Evolutionary conservation across 2,797 vertebrate species (phyloP).

Genomic region (Pterois miles): DNA sequence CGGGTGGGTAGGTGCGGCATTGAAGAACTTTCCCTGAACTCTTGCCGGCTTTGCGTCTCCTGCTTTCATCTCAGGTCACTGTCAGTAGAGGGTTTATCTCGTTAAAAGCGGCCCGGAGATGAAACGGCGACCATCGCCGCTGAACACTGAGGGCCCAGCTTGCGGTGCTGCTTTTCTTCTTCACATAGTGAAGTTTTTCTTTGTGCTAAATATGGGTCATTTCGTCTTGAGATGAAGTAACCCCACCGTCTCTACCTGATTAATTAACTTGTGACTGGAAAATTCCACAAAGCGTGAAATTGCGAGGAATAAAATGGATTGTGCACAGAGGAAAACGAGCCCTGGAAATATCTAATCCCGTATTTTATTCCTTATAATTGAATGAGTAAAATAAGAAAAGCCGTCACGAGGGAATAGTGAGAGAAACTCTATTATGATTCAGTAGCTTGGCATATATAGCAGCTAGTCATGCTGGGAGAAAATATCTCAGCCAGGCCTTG

Average conservation of each 20-base stretch:
- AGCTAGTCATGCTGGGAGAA: conserved; percentile 14
- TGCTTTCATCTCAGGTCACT: conserved; percentile 83
- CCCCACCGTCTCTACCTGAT: conserved; percentile 40
- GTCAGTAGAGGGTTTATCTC: conserved; percentile 79
- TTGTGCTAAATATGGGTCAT: conserved; percentile 58
- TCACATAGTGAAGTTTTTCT: conserved; percentile 33
- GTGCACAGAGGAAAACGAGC: background rate
- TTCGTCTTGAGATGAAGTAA: conserved; percentile 41
- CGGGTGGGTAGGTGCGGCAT: conserved; percentile 54
- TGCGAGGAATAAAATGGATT: conserved; percentile 33
- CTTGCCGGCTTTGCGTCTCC: conserved; percentile 68
- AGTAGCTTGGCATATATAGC: conserved; percentile 18
- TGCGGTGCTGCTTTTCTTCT: conserved; percentile 25
- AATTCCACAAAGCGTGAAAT: conserved; percentile 44
- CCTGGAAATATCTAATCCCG: conserved; percentile 32
- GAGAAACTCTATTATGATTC: conserved; percentile 38
- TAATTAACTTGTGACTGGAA: conserved; percentile 55
- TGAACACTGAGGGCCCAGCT: conserved; percentile 39
- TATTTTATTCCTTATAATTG: conserved; percentile 53
- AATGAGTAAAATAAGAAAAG: conserved; percentile 49
- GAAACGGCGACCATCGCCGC: conserved; percentile 56
- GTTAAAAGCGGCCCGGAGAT: conserved; percentile 72
- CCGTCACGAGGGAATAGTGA: conserved; percentile 3
- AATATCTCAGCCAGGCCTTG: conserved; percentile 41
- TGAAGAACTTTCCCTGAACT: conserved; percentile 84